Evolutionary conservation across 2,888 invertebrate genomes (phyloP).

Genomic region (Dendrolimus houi): DNA sequence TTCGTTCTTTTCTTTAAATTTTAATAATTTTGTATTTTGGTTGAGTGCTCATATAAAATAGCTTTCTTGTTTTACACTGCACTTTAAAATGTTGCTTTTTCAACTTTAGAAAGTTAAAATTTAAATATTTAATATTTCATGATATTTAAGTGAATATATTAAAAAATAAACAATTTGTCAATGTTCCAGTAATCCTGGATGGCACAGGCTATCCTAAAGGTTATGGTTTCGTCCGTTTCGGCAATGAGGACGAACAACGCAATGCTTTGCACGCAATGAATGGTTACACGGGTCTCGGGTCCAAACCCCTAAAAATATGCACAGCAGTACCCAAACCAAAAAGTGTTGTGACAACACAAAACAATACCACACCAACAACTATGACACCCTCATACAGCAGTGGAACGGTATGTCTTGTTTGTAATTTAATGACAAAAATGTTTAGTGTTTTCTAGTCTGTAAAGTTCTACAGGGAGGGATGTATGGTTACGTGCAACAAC

Average conservation of each 20-base stretch:
- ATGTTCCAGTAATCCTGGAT: constrained; percentile 88
- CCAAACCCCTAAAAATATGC: constrained; percentile 92
- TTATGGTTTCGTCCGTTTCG: constrained; percentile 96
- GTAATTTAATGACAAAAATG: too few relatives aligned
- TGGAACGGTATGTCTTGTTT: constrained; percentile 43
- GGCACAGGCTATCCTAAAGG: constrained; percentile 94
- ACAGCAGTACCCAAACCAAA: constrained; percentile 93
- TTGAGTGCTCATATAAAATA: too few relatives aligned
- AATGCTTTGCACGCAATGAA: constrained; percentile 96
- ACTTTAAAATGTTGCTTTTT: too few relatives aligned
- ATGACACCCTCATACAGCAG: constrained; percentile 42
- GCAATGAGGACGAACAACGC: constrained; percentile 95
- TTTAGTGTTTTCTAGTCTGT: too few relatives aligned
- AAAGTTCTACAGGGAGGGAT: too few relatives aligned
- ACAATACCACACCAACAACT: constrained; percentile 10
- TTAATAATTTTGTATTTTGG: too few relatives aligned
- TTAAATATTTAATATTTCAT: too few relatives aligned
- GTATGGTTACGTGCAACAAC: too few relatives aligned
- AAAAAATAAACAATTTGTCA: neutral
- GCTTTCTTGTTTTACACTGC: too few relatives aligned
- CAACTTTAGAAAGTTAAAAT: too few relatives aligned
- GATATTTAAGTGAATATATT: too few relatives aligned
- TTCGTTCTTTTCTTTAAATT: too few relatives aligned
- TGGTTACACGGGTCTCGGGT: constrained; percentile 91
- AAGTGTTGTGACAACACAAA: constrained; percentile 42